A percentile compares a stretch with the other conserved stretches of the same genome.
These are phyloP conservation scores for Uropetala carovei DNA, from an alignment of 2,888 invertebrate species.

Conservation along the genomic window DNA sequence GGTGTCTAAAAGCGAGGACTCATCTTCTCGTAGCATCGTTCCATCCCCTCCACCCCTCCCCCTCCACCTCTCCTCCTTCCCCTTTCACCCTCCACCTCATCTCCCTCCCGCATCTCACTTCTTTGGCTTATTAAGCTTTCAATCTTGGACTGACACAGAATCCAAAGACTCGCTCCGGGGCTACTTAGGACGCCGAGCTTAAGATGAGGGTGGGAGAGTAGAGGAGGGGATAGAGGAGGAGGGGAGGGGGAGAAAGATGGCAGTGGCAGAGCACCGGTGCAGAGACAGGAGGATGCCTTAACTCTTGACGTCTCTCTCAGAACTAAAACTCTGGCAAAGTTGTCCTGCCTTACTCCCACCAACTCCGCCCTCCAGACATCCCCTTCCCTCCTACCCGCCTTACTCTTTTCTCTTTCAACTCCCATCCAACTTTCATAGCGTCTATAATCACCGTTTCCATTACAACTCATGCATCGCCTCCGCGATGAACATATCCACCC, in stretches of 20 bases:
- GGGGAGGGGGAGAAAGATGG: neutral
- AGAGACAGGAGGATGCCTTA: constrained; percentile 6
- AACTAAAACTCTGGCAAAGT: constrained; percentile 31
- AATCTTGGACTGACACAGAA: constrained; percentile 49
- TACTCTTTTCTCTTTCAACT: neutral
- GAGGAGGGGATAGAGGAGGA: neutral
- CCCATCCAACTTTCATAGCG: constrained; percentile 20
- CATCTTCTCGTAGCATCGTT: neutral
- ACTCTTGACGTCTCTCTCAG: constrained; percentile 38
- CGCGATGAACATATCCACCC: neutral
- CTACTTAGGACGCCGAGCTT: neutral
- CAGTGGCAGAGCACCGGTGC: constrained; percentile 15
- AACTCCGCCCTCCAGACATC: neutral
- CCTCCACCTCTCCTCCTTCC: neutral
- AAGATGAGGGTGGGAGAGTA: neutral
- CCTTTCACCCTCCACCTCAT: neutral
- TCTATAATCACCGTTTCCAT: constrained; percentile 30
- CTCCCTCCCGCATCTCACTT: neutral
- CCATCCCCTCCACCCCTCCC: neutral
- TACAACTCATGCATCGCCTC: constrained; percentile 33
- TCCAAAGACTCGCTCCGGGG: constrained; percentile 50
- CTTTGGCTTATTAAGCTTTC: constrained; percentile 54
- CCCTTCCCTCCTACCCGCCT: neutral
- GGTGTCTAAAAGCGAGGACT: constrained; percentile 28
- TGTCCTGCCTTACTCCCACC: neutral